phyloP scores from a whole-genome alignment of 92 coral and sea anemone species.

The Blastomussa wellsi region DNA sequence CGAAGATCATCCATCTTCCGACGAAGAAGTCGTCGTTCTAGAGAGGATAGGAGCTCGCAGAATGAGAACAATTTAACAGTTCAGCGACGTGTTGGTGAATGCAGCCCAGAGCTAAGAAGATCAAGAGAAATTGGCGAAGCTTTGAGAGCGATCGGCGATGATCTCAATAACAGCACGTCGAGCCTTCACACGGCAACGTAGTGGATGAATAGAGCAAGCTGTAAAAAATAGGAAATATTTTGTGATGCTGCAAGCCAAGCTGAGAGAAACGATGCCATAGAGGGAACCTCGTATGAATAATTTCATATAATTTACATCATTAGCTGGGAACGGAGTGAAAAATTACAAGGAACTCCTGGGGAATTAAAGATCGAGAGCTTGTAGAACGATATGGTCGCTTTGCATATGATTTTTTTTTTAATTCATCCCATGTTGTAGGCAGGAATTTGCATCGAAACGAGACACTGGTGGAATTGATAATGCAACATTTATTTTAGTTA shows the following conservation, averaged over 20 bases:
- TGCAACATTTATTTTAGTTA: background rate
- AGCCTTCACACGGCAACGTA: conserved; percentile 42
- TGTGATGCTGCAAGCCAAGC: background rate
- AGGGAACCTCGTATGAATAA: too few species aligned
- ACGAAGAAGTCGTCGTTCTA: conserved; percentile 49
- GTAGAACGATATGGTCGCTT: background rate
- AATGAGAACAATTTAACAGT: background rate
- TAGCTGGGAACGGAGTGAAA: background rate
- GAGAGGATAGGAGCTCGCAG: conserved; percentile 29
- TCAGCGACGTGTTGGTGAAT: background rate
- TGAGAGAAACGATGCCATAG: background rate
- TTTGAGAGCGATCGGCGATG: conserved; percentile 84
- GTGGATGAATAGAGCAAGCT: background rate
- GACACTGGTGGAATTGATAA: background rate
- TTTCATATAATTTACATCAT: too few species aligned
- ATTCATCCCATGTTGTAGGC: background rate
- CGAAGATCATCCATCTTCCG: conserved; percentile 47
- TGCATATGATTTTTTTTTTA: background rate
- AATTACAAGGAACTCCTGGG: background rate
- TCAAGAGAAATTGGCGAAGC: conserved; percentile 76
- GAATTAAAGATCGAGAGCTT: background rate
- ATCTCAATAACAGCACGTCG: conserved; percentile 76
- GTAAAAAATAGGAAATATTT: background rate
- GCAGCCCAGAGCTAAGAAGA: conserved; percentile 8
- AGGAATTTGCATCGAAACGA: background rate